Conservation (phyloP, 2,888 invertebrate species). For the Tipula vernalis region DNA sequence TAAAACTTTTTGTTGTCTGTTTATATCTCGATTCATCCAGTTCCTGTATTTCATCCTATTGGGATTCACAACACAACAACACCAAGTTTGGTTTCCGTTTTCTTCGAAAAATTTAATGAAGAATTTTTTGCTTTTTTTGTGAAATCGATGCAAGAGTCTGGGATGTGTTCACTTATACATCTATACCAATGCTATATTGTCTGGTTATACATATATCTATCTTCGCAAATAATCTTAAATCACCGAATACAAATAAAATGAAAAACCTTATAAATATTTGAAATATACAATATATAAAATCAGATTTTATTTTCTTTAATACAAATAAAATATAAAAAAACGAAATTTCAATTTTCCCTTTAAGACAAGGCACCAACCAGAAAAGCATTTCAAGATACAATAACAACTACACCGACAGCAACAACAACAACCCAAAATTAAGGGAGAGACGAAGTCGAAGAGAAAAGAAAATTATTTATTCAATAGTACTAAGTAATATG, state of each 20-base stretch:
- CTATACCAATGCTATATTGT: neutral
- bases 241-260: neutral
- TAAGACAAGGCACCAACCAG: neutral
- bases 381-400: too few species aligned
- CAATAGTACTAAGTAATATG: conserved; percentile 7
- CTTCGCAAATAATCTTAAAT: neutral
- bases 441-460: neutral
- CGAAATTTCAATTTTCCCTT: neutral
- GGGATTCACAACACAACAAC: neutral
- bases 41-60: neutral
- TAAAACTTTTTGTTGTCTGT: neutral
- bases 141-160: neutral
- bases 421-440: neutral
- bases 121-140: neutral
- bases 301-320: neutral
- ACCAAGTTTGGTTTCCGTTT: neutral
- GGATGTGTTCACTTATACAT: neutral
- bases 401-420: neutral
- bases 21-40: neutral
- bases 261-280: conserved; percentile 5
- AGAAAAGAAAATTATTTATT: neutral
- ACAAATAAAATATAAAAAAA: neutral
- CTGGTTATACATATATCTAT: neutral
- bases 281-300: conserved; percentile 8
- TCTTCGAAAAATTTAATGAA: neutral